Base-by-base conservation (phyloP, 2,888 invertebrate species). In the Apodemia zela region DNA sequence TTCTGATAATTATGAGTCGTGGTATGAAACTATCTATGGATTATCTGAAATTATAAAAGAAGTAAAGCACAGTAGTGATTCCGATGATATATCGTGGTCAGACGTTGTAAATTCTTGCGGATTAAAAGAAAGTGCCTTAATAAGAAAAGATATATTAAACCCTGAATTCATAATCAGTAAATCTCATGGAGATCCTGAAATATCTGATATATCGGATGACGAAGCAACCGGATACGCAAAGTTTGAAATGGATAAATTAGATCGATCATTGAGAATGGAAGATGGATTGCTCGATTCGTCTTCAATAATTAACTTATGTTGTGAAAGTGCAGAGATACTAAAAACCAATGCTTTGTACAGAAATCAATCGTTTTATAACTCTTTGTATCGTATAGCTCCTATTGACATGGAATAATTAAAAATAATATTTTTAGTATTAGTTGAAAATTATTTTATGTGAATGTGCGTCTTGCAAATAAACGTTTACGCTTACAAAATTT, bases 1-100 rank as follows among this genome's bases (percentile, higher is more conserved):
- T 59, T 78, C 78, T 38, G 71, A 75, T 59, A 68, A 65, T 45
- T 66, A 69, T 62, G 83, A 82, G 60, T 80, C 79, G 17, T 89
- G 88, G 88, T 81, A 84, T 67, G 89, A 90, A 69, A 85, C 84
- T 60, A 83, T 88, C 63, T 88, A 85, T 67, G 90, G 89, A 13
- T 65, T 89, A 54, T 79, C 85, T n/a, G 82, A 83, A 67, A 69
- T 83, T 47, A 61, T 63, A 69, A 74, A 64, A 38, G 65, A 64
- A 11, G 69, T 71, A 47, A 66, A 66, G 35, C 35, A 47, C 47
- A 59, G 49, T 63, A 63, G 47, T 21, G 47, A 33, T 17, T 59
- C 47, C 59, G 59, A 62, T 29, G 62, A 63, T 21, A 73, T 79
- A 54, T 85, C 86, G 2, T 89, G 88, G 87, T 82, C 84, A 49